Percentiles rank a stretch among this genome's conserved stretches.
Evolutionary conservation across 1,140 invertebrate species (phyloP).

Genomic region (Drosophila nannoptera): DNA sequence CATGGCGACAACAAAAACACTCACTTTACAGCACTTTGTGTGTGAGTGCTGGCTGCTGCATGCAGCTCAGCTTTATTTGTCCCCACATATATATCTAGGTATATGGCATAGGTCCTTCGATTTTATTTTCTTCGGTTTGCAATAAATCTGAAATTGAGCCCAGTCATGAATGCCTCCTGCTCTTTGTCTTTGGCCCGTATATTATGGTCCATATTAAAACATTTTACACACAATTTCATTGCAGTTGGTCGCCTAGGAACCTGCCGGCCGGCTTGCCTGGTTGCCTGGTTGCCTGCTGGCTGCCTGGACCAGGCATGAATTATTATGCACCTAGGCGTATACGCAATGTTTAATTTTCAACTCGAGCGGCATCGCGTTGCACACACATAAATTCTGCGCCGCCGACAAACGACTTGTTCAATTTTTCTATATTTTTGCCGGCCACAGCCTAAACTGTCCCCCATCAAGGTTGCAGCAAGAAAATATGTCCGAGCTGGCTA

Average conservation of each 20-base stretch:
- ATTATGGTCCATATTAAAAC: slow-evolving; percentile 77
- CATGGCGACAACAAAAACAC: slow-evolving; percentile 31
- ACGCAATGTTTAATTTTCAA: slow-evolving; percentile 78
- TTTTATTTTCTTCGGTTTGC: slow-evolving; percentile 26
- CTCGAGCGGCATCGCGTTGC: slow-evolving; percentile 46
- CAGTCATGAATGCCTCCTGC: slow-evolving; percentile 10
- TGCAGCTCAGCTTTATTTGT: slow-evolving; percentile 24
- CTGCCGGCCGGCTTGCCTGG: slow-evolving; percentile 18
- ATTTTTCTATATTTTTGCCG: slow-evolving; percentile 61
- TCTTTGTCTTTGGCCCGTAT: slow-evolving; percentile 58
- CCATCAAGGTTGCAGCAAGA: slow-evolving; percentile 24
- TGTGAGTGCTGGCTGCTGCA: slow-evolving; percentile 12
- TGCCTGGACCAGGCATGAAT: slow-evolving; percentile 60
- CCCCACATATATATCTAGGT: neutral
- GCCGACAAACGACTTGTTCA: slow-evolving; percentile 76
- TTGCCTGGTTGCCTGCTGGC: slow-evolving; percentile 22
- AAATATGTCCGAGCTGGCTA: slow-evolving; percentile 45
- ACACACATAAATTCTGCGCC: slow-evolving; percentile 70
- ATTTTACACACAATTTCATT: slow-evolving; percentile 77
- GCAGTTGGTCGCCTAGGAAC: slow-evolving; percentile 40
- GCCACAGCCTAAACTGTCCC: slow-evolving; percentile 7
- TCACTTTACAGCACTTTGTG: slow-evolving; percentile 49
- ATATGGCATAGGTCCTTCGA: neutral
- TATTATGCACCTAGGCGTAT: slow-evolving; percentile 78
- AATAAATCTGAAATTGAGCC: slow-evolving; percentile 75